Base-by-base conservation (phyloP, 2,797 vertebrate species). In the Morus bassanus region DNA sequence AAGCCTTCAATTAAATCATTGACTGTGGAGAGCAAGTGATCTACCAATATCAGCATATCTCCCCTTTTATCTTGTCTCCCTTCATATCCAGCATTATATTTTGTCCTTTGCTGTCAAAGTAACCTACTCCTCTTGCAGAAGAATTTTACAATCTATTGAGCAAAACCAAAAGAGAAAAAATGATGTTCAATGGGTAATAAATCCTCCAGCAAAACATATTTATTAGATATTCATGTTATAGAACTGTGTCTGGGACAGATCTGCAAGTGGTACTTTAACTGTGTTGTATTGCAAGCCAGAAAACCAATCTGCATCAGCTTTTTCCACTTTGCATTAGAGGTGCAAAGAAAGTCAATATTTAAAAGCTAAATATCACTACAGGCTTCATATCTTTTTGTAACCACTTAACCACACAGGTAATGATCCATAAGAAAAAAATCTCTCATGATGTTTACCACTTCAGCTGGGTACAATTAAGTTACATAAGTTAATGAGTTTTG, bases 371-470 rank as follows among this genome's bases (percentile, higher is more conserved):
- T 93, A 77, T 51, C 70, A 90, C 80, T 7, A 7, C 31, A 85
- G 74, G 48, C 56, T 93, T 93, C 85, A 77, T 95, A 94, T 91
- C 59, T 96, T 93, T 93, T 82, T 93, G 25, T 85, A 96, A 96
- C 90, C 91, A 91, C 57, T 89, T 86, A 85, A 72, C 39, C 65
- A 88, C 73, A 70, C 63, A 94, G 72, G 85, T 95, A 96, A 93
- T 95, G 93, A 95, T 50, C 94, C 80, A 64, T 96, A 92, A 94
- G 73, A 84, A 96, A 95, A 94, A 96, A 93, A 90, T 94, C 85
- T 90, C 90, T 96, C 81, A 76, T 87, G 53, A 78, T 95, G 96
- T 95, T 96, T 97, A 92, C 80, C 25, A 85, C 88, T 95, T 96
- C 85, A 88, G 41, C 82, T 92, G 79, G 41, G 37, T 83, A 89